These are phyloP conservation scores for Monochamus saltuarius DNA, from an alignment of 1,140 invertebrate species.

Conservation along the genomic window DNA sequence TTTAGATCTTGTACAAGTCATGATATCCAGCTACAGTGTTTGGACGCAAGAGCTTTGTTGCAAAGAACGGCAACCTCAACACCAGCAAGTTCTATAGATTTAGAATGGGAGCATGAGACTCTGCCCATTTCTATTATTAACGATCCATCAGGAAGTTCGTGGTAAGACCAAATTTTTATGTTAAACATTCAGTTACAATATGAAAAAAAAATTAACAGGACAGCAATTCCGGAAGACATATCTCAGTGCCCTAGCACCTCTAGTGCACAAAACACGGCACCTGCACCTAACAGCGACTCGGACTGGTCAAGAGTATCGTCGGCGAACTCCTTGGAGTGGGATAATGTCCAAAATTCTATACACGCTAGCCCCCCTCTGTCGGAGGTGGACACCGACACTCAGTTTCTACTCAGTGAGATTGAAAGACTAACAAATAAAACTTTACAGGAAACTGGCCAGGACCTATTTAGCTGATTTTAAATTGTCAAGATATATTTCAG, in stretches of 20 bases:
- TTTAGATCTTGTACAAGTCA: slow-evolving; percentile 50
- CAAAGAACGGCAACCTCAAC: slow-evolving; percentile 53
- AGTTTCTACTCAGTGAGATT: slow-evolving; percentile 57
- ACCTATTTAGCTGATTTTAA: slow-evolving; percentile 44
- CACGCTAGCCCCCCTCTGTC: slow-evolving; percentile 42
- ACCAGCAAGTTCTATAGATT: slow-evolving; percentile 59
- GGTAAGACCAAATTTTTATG: slow-evolving; percentile 32
- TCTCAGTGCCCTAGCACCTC: slow-evolving; percentile 29
- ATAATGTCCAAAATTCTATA: slow-evolving; percentile 54
- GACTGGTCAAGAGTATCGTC: slow-evolving; percentile 58
- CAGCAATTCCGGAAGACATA: slow-evolving; percentile 23
- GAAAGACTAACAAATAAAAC: slow-evolving; percentile 57
- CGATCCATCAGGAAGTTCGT: slow-evolving; percentile 47
- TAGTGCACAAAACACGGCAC: slow-evolving; percentile 22
- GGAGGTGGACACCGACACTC: slow-evolving; percentile 55
- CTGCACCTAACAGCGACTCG: slow-evolving; percentile 39
- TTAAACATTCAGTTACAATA: background rate
- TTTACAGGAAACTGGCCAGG: slow-evolving; percentile 55
- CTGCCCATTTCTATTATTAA: slow-evolving; percentile 42
- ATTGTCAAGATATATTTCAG: too few species aligned
- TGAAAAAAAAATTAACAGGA: slow-evolving; percentile 20
- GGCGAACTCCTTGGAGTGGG: slow-evolving; percentile 61
- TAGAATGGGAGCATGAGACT: slow-evolving; percentile 64
- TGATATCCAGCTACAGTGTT: slow-evolving; percentile 55
- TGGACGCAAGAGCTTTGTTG: slow-evolving; percentile 55